A percentile compares a stretch with the other conserved stretches of the same genome.
phyloP scores from a whole-genome alignment of 2,797 vertebrate species.

The Poeciliopsis infans region DNA sequence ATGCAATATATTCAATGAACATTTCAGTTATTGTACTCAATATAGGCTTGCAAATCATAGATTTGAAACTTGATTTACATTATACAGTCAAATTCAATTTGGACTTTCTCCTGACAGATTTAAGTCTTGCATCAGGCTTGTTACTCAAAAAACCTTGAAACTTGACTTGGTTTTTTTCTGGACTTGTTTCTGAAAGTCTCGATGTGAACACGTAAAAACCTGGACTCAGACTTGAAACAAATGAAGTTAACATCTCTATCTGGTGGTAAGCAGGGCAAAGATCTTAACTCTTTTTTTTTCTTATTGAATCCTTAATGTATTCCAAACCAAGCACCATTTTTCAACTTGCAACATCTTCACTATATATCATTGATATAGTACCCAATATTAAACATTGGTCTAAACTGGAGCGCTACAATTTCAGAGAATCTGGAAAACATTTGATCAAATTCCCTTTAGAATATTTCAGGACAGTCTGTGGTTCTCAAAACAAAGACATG shows the following conservation, averaged over 20 bases:
- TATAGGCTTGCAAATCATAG: background rate
- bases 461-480: background rate
- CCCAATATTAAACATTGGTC: background rate
- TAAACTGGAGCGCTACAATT: conserved; percentile 2
- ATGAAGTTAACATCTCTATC: background rate
- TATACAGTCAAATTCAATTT: background rate
- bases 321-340: background rate
- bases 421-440: background rate
- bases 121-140: background rate
- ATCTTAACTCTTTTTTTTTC: background rate
- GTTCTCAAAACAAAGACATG: background rate
- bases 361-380: background rate
- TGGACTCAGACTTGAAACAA: background rate
- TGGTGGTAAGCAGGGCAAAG: background rate
- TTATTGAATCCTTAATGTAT: background rate
- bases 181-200: background rate
- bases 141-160: background rate
- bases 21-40: background rate
- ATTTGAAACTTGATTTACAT: background rate
- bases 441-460: background rate
- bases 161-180: too few relatives aligned
- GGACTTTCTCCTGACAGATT: background rate
- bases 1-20: background rate
- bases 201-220: background rate
- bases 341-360: background rate